Evolutionary conservation across 2,797 vertebrate genomes (phyloP), one percentile per base, ranked within the genome.

Genomic region (Oceanodroma leucorhoa): DNA sequence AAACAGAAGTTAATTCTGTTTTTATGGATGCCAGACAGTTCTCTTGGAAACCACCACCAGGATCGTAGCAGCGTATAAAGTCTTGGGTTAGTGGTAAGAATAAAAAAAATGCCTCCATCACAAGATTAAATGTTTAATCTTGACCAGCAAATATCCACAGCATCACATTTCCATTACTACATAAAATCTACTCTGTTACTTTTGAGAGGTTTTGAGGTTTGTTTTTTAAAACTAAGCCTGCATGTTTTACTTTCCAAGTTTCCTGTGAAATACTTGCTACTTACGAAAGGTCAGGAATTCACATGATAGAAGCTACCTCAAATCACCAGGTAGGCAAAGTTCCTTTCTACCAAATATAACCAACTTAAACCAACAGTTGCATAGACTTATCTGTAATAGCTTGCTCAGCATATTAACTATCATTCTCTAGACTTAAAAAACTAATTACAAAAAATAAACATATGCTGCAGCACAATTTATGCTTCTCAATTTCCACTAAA

Each of bases 361-460:
- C 30, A 72, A n/a, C 14, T 45, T n/a, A 81, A 80, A 65, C 10
- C 62, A 72, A 27, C 14, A 72, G 34, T 21, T 67, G 23, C 45
- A 53, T 1, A 27, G 36, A 58, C 8, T 58, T 21, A 40, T 14
- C 72, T 46, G 12, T 9, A 86, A 65, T 2, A 60, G 55, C 36
- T 83, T 24, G 14, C 51, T 90, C 40, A 58, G 32, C 29, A 43
- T 58, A 62, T 55, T 72, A 88, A 21, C 50, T 40, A 65, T 24
- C 18, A 53, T 58, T 24, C 60, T 45, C 70, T 34, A 55, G 18
- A 29, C 46, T 51, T 60, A 86, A 78, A 94, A 89, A 51, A 5
- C 34, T 41, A 79, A 90, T 70, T 76, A 79, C 46, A 54, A 62
- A 89, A 93, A 71, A 16, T 5, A 93, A 86, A 90, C 87, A 82